Evolutionary conservation across 2,888 invertebrate species (phyloP).

Genomic region (Marronus borbonicus): DNA sequence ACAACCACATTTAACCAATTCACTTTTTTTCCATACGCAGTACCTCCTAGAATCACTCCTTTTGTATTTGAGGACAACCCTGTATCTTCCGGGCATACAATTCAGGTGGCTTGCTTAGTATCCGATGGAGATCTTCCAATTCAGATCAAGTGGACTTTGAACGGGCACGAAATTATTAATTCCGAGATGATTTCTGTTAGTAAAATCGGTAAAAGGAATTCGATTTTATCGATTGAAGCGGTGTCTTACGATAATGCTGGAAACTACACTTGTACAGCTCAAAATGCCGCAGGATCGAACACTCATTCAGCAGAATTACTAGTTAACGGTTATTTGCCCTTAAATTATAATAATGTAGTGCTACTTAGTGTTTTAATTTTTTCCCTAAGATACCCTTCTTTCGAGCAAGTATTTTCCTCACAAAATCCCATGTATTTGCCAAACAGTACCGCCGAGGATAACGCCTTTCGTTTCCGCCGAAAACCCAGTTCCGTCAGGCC

Average conservation of each 20-base stretch:
- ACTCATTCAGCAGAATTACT: slow-evolving; percentile 70
- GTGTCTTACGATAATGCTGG: slow-evolving; percentile 81
- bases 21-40: slow-evolving; percentile 66
- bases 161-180: slow-evolving; percentile 67
- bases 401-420: too few species aligned
- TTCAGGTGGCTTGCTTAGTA: slow-evolving; percentile 77
- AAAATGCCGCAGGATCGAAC: slow-evolving; percentile 64
- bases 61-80: slow-evolving; percentile 79
- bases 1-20: slow-evolving; percentile 2
- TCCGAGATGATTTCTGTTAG: slow-evolving; percentile 63
- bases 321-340: slow-evolving; percentile 77
- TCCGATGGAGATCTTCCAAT: slow-evolving; percentile 79
- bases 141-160: slow-evolving; percentile 76
- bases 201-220: slow-evolving; percentile 69
- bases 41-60: slow-evolving; percentile 78
- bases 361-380: too few species aligned
- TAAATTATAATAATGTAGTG: too few species aligned
- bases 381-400: too few species aligned
- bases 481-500: slow-evolving; percentile 77
- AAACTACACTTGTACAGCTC: slow-evolving; percentile 83
- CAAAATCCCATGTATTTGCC: not conserved
- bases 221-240: slow-evolving; percentile 78
- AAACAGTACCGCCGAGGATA: slow-evolving; percentile 73
- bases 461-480: slow-evolving; percentile 74
- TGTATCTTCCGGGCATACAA: slow-evolving; percentile 75